phyloP scores from a whole-genome alignment of 2,113 vertebrate species.

The Tachysurus fulvidraco region DNA sequence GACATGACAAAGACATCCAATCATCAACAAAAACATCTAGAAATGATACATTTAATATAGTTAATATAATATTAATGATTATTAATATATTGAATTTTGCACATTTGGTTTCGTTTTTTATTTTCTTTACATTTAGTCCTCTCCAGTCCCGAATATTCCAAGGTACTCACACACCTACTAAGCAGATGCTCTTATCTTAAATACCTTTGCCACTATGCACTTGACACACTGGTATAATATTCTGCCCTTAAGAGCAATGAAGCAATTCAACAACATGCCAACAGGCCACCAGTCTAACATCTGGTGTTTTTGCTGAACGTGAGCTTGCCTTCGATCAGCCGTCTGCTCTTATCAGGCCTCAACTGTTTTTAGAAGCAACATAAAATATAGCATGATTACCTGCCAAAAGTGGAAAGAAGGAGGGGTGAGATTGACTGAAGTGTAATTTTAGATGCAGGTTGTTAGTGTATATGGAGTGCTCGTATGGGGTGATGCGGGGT shows the following conservation, averaged over 20 bases:
- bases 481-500: background rate
- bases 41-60: no score
- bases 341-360: background rate
- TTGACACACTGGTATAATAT: background rate
- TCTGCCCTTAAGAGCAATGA: background rate
- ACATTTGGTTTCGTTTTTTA: no score
- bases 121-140: no score
- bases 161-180: background rate
- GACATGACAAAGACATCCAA: no score
- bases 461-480: background rate
- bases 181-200: background rate
- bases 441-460: conserved; percentile 31
- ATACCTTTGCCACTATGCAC: background rate
- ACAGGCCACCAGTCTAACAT: conserved; percentile 16
- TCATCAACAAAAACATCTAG: no score
- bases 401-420: conserved; percentile 21
- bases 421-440: conserved; percentile 1
- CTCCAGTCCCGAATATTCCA: background rate
- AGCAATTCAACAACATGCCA: background rate
- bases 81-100: no score
- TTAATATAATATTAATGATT: no score
- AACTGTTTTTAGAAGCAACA: background rate
- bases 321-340: background rate
- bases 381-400: background rate
- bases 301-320: background rate